Percentiles rank a stretch among this genome's conserved stretches.
Evolutionary conservation across 2,888 invertebrate genomes (phyloP).

Genomic region (Sepiola atlantica): DNA sequence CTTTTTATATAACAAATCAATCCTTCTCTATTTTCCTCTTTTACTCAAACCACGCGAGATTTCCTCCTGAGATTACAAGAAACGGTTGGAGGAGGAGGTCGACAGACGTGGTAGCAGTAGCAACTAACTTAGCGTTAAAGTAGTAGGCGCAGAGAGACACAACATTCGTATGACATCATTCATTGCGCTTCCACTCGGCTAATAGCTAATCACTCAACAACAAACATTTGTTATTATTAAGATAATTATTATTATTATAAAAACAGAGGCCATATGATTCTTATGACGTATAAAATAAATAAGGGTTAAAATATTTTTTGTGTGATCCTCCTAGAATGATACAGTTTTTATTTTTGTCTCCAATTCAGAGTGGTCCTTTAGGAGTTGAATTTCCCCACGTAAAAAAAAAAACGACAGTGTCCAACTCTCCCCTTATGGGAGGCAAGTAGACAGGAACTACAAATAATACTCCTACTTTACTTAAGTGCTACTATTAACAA

Average conservation of each 20-base stretch:
- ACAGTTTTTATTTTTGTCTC: too few relatives aligned
- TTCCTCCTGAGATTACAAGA: background rate
- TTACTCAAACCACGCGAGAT: background rate
- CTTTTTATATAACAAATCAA: too few relatives aligned
- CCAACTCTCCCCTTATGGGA: too few relatives aligned
- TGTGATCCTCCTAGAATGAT: too few relatives aligned
- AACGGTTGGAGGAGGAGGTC: background rate
- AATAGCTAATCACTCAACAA: background rate
- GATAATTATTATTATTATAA: background rate
- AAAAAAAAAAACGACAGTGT: too few relatives aligned
- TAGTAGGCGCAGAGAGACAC: background rate
- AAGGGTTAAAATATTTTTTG: too few relatives aligned
- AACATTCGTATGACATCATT: constrained; percentile 4
- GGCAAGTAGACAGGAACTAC: too few relatives aligned
- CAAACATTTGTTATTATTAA: background rate
- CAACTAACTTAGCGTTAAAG: background rate
- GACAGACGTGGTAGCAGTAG: background rate
- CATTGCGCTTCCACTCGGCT: constrained; percentile 18
- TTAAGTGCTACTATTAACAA: too few relatives aligned
- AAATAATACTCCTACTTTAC: too few relatives aligned
- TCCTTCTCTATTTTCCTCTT: too few relatives aligned
- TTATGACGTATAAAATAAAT: background rate
- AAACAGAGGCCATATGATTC: background rate
- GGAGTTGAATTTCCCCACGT: too few relatives aligned
- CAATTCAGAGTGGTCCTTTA: too few relatives aligned